Evolutionary conservation across 2,113 vertebrate genomes (phyloP).

Genomic region (Serilophus lunatus): DNA sequence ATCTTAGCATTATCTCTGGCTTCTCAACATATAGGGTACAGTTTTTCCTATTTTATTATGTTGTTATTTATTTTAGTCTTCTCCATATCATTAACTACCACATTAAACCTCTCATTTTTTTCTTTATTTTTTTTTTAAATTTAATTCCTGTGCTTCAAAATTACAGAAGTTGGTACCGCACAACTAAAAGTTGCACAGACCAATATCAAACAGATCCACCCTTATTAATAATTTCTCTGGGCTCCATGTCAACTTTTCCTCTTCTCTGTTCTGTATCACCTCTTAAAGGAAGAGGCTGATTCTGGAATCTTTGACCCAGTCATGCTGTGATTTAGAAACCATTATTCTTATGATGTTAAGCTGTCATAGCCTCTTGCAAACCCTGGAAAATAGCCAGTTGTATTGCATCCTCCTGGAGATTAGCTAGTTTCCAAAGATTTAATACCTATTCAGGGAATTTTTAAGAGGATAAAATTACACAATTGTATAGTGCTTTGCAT

Average conservation of each 20-base stretch:
- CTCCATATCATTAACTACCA: background rate
- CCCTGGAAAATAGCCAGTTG: background rate
- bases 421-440: conserved; percentile 35
- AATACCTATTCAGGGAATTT: conserved; percentile 28
- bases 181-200: background rate
- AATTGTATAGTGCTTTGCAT: background rate
- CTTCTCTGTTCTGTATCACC: background rate
- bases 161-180: background rate
- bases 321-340: background rate
- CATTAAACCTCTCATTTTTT: background rate
- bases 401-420: conserved; percentile 6
- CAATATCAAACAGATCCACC: background rate
- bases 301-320: background rate
- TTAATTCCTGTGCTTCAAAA: background rate
- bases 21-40: background rate
- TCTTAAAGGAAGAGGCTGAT: background rate
- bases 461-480: conserved; percentile 39
- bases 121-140: background rate
- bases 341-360: background rate
- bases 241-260: rapidly evolving
- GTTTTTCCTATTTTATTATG: background rate
- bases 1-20: background rate
- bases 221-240: background rate
- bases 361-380: background rate
- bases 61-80: background rate